phyloP scores from a whole-genome alignment of 2,888 invertebrate genomes.

The Kuschelorhynchus macadamiae region DNA sequence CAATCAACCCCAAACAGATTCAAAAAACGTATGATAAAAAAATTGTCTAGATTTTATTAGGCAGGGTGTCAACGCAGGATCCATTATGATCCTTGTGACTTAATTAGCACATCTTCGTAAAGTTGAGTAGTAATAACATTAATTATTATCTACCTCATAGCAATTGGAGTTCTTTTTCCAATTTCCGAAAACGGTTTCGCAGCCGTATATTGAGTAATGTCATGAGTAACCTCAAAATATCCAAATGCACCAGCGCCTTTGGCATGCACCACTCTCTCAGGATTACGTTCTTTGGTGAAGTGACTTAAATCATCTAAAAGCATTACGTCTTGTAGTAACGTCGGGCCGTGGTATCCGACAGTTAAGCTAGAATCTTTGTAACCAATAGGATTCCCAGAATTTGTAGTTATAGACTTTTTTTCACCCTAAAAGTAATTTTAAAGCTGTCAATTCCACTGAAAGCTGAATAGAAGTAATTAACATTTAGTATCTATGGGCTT shows the following conservation, averaged over 20 bases:
- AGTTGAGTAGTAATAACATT: no score
- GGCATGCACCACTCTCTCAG: constrained; percentile 96
- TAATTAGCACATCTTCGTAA: no score
- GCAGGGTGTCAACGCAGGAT: no score
- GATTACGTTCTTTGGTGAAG: constrained; percentile 93
- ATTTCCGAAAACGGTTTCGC: constrained; percentile 83
- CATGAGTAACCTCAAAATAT: constrained; percentile 90
- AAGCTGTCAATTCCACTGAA: no score
- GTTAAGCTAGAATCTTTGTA: constrained; percentile 85
- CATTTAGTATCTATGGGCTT: no score
- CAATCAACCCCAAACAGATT: no score
- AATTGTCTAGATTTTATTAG: no score
- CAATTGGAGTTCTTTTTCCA: constrained; percentile 86
- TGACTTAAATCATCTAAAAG: constrained; percentile 85
- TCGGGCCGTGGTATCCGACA: constrained; percentile 88
- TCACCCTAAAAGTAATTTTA: constrained; percentile 68
- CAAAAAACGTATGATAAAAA: no score
- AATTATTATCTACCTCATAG: constrained; percentile 77
- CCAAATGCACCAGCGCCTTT: constrained; percentile 93
- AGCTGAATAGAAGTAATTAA: no score
- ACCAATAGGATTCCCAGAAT: constrained; percentile 86
- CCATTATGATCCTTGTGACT: no score
- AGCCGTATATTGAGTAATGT: constrained; percentile 84
- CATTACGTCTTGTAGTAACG: constrained; percentile 87
- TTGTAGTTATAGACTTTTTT: constrained; percentile 80